These are phyloP conservation scores for Barnardius zonarius DNA, from an alignment of 2,113 vertebrate species.

Conservation along the genomic window DNA sequence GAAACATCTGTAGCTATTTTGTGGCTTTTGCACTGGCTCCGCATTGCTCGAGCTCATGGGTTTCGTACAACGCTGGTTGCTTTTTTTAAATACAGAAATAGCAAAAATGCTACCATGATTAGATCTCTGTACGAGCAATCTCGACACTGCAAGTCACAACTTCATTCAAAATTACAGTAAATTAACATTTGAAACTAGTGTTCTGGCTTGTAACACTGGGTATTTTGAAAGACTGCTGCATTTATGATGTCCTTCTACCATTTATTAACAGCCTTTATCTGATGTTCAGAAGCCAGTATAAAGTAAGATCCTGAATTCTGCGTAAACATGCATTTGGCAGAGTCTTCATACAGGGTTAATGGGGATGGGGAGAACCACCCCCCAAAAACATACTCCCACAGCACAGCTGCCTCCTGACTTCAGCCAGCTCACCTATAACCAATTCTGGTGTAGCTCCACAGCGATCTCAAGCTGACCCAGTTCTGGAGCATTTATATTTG, in stretches of 20 bases:
- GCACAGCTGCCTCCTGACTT: neutral
- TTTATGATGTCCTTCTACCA: neutral
- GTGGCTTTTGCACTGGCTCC: neutral
- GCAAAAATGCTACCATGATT: neutral
- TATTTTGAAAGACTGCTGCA: neutral
- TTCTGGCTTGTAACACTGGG: neutral
- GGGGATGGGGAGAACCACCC: neutral
- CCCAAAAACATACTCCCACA: neutral
- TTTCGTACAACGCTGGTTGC: neutral
- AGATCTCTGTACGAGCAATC: neutral
- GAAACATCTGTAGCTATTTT: neutral
- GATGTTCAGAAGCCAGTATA: neutral
- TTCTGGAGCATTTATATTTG: rapidly evolving
- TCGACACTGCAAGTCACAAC: neutral
- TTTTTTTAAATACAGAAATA: neutral
- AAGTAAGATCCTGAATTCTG: neutral
- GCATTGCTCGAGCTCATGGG: neutral
- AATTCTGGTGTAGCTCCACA: rapidly evolving
- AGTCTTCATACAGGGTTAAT: neutral
- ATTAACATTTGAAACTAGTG: neutral
- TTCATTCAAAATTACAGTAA: neutral
- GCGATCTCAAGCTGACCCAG: neutral
- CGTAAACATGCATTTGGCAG: neutral
- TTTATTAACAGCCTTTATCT: neutral
- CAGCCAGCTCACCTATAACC: no score